Conservation (phyloP, 2,113 vertebrate genomes). For the Naja naja region DNA sequence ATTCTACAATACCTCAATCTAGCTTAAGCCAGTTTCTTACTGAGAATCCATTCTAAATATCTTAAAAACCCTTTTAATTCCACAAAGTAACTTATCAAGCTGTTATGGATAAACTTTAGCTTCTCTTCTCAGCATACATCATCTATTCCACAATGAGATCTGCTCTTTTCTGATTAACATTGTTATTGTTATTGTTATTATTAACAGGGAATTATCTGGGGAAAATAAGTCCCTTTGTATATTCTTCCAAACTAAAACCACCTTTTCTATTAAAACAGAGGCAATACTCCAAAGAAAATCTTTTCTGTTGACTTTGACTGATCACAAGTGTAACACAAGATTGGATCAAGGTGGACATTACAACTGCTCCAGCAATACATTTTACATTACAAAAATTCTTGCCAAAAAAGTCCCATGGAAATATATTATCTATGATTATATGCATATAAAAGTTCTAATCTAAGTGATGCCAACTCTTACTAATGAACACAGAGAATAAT, state of each 20-base stretch:
- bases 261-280: constrained; percentile 66
- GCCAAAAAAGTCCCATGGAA: constrained; percentile 1
- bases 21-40: constrained; percentile 53
- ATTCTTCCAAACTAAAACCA: constrained; percentile 55
- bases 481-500: not conserved
- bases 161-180: constrained; percentile 40
- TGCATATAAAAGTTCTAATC: constrained; percentile 26
- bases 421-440: not conserved
- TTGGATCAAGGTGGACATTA: constrained; percentile 45
- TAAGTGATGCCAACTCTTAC: not conserved
- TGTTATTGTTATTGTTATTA: constrained; percentile 34
- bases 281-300: constrained; percentile 52
- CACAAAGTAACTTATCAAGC: constrained; percentile 44
- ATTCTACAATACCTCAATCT: constrained; percentile 45
- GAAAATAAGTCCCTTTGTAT: constrained; percentile 53
- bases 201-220: constrained; percentile 36
- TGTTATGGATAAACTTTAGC: constrained; percentile 11
- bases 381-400: constrained; percentile 6
- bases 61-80: constrained; percentile 54
- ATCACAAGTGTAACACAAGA: constrained; percentile 47
- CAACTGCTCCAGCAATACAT: constrained; percentile 35
- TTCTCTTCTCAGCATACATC: not conserved
- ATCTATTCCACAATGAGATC: constrained; percentile 48
- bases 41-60: constrained; percentile 42
- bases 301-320: constrained; percentile 54